Evolutionary conservation across 2,797 vertebrate genomes (phyloP).

Genomic region (Chaetodon trifasciatus): DNA sequence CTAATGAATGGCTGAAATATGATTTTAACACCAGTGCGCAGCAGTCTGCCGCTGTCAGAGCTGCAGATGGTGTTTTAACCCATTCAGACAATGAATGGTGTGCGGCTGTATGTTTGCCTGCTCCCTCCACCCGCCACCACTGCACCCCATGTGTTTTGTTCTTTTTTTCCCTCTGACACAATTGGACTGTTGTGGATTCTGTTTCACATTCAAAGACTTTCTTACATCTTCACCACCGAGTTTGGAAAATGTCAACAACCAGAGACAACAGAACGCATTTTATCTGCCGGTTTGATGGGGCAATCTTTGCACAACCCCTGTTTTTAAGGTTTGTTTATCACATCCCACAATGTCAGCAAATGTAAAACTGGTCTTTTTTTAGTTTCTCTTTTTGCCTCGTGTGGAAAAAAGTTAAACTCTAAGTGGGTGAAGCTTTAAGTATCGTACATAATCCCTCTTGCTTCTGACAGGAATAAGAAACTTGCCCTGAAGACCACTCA

Average conservation of each 20-base stretch:
- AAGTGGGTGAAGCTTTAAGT: slow-evolving; percentile 77
- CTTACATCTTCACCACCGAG: slow-evolving; percentile 41
- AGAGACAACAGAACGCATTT: slow-evolving; percentile 64
- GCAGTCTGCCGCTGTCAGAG: slow-evolving; percentile 27
- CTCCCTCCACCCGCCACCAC: slow-evolving; percentile 1
- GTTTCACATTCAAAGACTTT: slow-evolving; percentile 44
- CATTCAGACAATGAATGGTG: slow-evolving; percentile 38
- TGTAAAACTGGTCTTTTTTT: slow-evolving; percentile 48
- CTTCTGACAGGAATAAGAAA: slow-evolving; percentile 82
- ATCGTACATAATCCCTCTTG: slow-evolving; percentile 80
- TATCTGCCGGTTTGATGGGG: slow-evolving; percentile 61
- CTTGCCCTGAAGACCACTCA: slow-evolving; percentile 79
- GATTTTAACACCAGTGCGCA: slow-evolving; percentile 35
- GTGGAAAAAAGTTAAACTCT: slow-evolving; percentile 71
- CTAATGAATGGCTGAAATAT: slow-evolving; percentile 54
- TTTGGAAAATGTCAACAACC: slow-evolving; percentile 62
- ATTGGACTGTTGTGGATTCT: slow-evolving; percentile 32
- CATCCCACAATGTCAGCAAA: slow-evolving; percentile 56
- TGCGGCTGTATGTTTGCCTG: slow-evolving; percentile 16
- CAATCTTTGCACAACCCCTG: slow-evolving; percentile 38
- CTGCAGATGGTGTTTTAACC: slow-evolving; percentile 49
- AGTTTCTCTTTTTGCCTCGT: slow-evolving; percentile 51
- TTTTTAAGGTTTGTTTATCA: slow-evolving; percentile 56
- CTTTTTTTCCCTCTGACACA: background rate
- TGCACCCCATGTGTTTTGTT: background rate